These are phyloP conservation scores for Cephus cinctus DNA, from an alignment of 1,140 invertebrate species.

Conservation along the genomic window DNA sequence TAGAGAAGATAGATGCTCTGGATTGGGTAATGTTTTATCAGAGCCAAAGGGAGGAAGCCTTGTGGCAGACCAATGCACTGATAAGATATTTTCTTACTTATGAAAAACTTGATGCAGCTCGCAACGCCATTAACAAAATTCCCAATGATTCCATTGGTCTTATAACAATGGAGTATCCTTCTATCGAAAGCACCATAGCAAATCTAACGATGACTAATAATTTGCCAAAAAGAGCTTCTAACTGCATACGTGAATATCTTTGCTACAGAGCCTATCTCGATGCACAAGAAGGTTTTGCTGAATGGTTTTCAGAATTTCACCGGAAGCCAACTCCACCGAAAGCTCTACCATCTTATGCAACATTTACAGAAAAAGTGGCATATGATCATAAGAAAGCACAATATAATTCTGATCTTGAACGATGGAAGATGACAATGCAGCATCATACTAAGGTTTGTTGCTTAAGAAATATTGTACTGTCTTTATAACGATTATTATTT, in stretches of 20 bases:
- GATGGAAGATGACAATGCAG: constrained; percentile 72
- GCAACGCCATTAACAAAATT: constrained; percentile 68
- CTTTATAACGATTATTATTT: constrained; percentile 1
- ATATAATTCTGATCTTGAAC: constrained; percentile 71
- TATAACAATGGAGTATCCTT: constrained; percentile 59
- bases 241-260: constrained; percentile 71
- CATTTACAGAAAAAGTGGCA: constrained; percentile 86
- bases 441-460: constrained; percentile 63
- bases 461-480: not conserved
- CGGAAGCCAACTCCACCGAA: constrained; percentile 70
- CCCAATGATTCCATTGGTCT: constrained; percentile 65
- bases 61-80: constrained; percentile 87
- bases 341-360: constrained; percentile 59
- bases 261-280: constrained; percentile 79
- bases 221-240: constrained; percentile 51
- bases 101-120: constrained; percentile 68
- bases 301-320: constrained; percentile 85
- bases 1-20: constrained; percentile 77
- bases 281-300: constrained; percentile 82
- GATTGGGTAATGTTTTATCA: constrained; percentile 86
- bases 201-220: constrained; percentile 41
- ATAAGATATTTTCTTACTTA: constrained; percentile 77
- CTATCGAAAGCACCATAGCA: constrained; percentile 51
- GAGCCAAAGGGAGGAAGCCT: constrained; percentile 74
- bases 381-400: constrained; percentile 79